Conservation (phyloP, 1,140 invertebrate genomes). For the Onthophagus taurus region DNA sequence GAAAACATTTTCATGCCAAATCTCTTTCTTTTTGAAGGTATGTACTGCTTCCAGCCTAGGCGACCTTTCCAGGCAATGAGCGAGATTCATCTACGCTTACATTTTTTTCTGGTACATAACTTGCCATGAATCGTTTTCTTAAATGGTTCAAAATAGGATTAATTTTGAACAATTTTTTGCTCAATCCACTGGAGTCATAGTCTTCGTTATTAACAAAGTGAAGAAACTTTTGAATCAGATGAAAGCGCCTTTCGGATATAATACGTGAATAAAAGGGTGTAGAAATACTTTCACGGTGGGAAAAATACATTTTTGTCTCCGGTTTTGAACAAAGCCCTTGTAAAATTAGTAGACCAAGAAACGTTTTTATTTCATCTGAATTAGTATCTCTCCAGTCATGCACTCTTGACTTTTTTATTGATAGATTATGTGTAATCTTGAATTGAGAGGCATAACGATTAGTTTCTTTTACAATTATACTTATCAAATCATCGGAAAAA, state of each 20-base stretch:
- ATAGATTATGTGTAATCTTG: too few relatives aligned
- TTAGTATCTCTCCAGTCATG: too few relatives aligned
- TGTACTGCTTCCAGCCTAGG: slow-evolving; percentile 31
- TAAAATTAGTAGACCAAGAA: not conserved
- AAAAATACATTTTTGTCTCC: not conserved
- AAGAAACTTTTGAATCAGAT: not conserved
- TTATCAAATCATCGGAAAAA: too few relatives aligned
- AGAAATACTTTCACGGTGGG: not conserved
- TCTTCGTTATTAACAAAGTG: not conserved
- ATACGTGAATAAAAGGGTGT: not conserved
- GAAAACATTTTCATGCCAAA: slow-evolving; percentile 33
- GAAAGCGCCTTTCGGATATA: not conserved
- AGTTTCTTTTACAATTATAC: too few relatives aligned
- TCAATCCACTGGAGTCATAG: not conserved
- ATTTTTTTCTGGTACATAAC: slow-evolving; percentile 18
- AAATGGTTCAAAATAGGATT: not conserved
- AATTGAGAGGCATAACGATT: too few relatives aligned
- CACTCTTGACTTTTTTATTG: too few relatives aligned
- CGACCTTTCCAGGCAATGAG: slow-evolving; percentile 29
- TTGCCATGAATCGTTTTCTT: not conserved
- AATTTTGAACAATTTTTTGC: not conserved
- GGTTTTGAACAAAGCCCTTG: not conserved
- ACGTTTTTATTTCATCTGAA: not conserved
- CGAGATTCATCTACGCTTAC: slow-evolving; percentile 31
- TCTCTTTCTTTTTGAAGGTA: slow-evolving; percentile 26